Base-by-base conservation (phyloP, 1,140 invertebrate species). In the Leptinotarsa texana region DNA sequence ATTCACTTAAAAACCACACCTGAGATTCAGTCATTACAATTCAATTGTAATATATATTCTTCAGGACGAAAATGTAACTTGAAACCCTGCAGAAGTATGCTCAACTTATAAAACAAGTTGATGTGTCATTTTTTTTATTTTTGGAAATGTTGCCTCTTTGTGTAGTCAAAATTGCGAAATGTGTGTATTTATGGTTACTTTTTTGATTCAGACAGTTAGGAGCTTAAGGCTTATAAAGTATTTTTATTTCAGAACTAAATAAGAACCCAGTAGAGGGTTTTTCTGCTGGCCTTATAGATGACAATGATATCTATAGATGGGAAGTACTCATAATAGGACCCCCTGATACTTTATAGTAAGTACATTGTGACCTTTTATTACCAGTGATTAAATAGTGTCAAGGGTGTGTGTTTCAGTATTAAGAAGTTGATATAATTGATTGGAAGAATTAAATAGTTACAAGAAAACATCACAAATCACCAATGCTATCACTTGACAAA, bases 241-340 rank as follows among this genome's bases (percentile, higher is more conserved):
- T 74, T 76, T 71, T 69, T 71, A n/a, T 93, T 93, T 84, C 90
- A 98, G 97, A 98, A 91, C 88, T 99, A 82, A 98, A 97, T 88
- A 98, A 98, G 90, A 97, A 98, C 91, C 96, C 96, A 85, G 96
- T 98, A 49, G 96, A 98, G 92, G 98, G 98, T 83, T 99, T 99
- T 91, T 99, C 97, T 87, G 98, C 98, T 87, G 98, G 98, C 81
- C 90, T 99, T 78, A 96, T 99, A 88, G 97, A 99, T 89, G 98
- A 99, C 89, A 95, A 97, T 92, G 97, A 99, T 87, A 98, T 99
- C 87, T 99, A 98, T 88, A 93, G 94, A 90, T 99, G 98, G 98
- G 97, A 99, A 92, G 97, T 99, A 79, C 92, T 99, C 77, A 98
- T 99, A 86, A 98, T 99, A 89, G 98, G 98, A 83, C 98, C 98